phyloP scores from a whole-genome alignment of 35 echinoderm and acorn worm species.

The Amphiura filiformis region DNA sequence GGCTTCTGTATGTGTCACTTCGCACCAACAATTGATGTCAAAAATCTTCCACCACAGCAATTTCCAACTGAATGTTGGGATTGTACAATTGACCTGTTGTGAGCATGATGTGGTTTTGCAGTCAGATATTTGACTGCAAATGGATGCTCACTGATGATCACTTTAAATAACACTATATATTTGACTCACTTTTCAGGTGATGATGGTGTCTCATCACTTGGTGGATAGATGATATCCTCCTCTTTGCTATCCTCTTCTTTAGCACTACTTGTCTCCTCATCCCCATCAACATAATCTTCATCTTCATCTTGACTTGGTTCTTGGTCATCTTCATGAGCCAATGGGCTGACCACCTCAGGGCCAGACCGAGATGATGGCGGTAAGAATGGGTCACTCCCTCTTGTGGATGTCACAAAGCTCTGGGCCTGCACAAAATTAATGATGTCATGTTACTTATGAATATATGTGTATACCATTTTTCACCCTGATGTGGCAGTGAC shows the following conservation, averaged over 20 bases:
- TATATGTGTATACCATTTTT: no score
- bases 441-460: not conserved
- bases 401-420: slow-evolving; percentile 49
- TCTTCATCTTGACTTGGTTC: slow-evolving; percentile 33
- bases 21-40: no score
- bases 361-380: not conserved
- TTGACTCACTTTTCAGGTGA: slow-evolving; percentile 61
- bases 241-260: slow-evolving; percentile 50
- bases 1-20: no score
- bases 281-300: slow-evolving; percentile 42
- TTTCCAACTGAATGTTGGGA: no score
- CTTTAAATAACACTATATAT: no score
- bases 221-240: slow-evolving; percentile 67
- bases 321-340: not conserved
- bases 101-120: no score
- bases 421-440: slow-evolving; percentile 24
- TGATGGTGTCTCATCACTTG: slow-evolving; percentile 37
- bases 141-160: no score
- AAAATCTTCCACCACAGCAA: no score
- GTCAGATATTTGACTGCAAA: no score
- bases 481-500: no score
- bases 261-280: slow-evolving; percentile 48
- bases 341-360: not conserved
- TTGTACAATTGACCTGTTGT: no score
- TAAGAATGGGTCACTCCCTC: slow-evolving; percentile 64